These are phyloP conservation scores for Geophilus truncorum DNA, from an alignment of 2,888 invertebrate genomes.

Conservation along the genomic window DNA sequence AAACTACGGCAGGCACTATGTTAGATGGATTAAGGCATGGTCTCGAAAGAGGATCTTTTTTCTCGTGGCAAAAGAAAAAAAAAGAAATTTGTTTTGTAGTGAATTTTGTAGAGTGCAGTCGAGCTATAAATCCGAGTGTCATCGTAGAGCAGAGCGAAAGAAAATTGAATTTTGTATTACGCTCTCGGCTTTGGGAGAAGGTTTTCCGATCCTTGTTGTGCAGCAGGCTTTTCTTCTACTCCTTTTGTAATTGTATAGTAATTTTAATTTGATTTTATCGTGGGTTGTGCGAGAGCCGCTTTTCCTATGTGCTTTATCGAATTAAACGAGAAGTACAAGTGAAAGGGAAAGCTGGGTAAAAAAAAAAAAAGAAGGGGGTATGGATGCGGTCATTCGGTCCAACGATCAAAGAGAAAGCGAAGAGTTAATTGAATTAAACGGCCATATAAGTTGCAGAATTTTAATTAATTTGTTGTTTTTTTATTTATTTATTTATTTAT, in stretches of 20 bases:
- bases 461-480: not conserved
- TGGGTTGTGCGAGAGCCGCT: not conserved
- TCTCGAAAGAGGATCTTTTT: not conserved
- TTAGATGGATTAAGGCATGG: not conserved
- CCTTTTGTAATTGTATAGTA: not conserved
- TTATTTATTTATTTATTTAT: not conserved
- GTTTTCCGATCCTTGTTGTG: not conserved
- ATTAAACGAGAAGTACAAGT: not conserved
- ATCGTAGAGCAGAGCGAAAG: not conserved
- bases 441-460: not conserved
- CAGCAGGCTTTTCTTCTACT: not conserved
- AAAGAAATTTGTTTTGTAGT: not conserved
- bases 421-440: not conserved
- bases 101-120: not conserved
- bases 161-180: constrained; percentile 17
- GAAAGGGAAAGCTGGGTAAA: not conserved
- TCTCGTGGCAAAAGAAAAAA: not conserved
- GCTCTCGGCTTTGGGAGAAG: not conserved
- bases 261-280: constrained; percentile 21
- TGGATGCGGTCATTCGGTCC: not conserved
- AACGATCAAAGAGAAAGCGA: not conserved
- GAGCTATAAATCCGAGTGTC: not conserved
- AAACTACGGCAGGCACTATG: no score
- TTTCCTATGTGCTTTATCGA: not conserved
- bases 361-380: not conserved